phyloP scores from a whole-genome alignment of 2,888 invertebrate genomes.

The Zele albiditarsus region DNA sequence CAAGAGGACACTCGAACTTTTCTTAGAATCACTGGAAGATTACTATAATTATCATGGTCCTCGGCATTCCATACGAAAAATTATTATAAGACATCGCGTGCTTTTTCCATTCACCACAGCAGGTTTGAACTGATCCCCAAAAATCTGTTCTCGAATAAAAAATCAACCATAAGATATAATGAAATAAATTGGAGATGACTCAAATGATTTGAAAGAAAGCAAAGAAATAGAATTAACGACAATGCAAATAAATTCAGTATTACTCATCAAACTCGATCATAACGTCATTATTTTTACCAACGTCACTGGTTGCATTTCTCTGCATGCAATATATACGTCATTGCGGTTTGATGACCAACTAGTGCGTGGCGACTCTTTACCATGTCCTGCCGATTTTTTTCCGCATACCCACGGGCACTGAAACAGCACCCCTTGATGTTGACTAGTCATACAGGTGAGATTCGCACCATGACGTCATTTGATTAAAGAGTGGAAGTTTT shows the following conservation, averaged over 20 bases:
- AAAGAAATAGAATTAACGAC: too few relatives aligned
- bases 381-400: background rate
- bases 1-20: conserved; percentile 53
- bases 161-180: background rate
- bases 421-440: background rate
- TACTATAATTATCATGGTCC: conserved; percentile 63
- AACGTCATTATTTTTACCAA: background rate
- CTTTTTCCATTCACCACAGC: background rate
- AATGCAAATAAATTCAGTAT: background rate
- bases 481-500: background rate
- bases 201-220: too few relatives aligned
- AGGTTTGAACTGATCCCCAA: background rate
- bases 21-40: conserved; percentile 63
- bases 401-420: background rate
- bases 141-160: background rate
- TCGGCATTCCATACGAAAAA: conserved; percentile 51
- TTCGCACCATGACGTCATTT: background rate
- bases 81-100: conserved; percentile 22
- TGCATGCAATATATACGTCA: background rate
- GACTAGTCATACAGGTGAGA: background rate
- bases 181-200: background rate
- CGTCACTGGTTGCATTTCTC: background rate
- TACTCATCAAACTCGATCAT: background rate
- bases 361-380: background rate
- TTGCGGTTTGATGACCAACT: background rate